Conservation (phyloP, 2,797 vertebrate species). For the Echeneis naucrates region DNA sequence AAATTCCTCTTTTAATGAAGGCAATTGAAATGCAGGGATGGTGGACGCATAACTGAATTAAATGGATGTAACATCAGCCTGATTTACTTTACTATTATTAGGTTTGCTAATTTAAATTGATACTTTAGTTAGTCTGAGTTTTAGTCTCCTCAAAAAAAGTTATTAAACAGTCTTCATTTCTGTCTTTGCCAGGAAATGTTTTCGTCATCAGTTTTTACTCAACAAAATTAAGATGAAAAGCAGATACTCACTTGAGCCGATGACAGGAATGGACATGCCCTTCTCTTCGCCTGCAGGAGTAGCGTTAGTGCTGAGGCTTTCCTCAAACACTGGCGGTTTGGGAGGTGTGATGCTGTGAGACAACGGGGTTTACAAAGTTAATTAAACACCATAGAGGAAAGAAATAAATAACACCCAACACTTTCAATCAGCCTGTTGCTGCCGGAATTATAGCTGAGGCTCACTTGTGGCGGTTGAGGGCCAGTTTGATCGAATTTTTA, state of each 20-base stretch:
- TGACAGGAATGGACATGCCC: slow-evolving; percentile 85
- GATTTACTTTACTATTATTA: too few species aligned
- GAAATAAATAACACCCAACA: not conserved
- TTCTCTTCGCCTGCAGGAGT: slow-evolving; percentile 69
- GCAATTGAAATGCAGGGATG: too few species aligned
- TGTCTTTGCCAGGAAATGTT: not conserved
- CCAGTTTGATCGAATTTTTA: slow-evolving; percentile 98
- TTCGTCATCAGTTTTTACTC: not conserved
- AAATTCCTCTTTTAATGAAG: too few species aligned
- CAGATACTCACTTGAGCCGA: slow-evolving; percentile 86
- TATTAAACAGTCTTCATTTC: not conserved
- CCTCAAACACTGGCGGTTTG: slow-evolving; percentile 76
- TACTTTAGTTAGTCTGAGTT: too few species aligned
- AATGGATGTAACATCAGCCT: too few species aligned
- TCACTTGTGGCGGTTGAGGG: slow-evolving; percentile 92
- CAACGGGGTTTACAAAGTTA: not conserved
- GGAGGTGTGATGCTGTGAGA: slow-evolving; percentile 77
- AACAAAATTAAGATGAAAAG: not conserved
- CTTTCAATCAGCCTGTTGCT: not conserved
- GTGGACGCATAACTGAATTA: too few species aligned
- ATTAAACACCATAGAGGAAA: not conserved
- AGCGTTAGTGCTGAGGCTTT: slow-evolving; percentile 49
- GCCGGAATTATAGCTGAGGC: slow-evolving; percentile 5
- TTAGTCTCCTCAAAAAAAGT: too few species aligned
- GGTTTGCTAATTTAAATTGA: too few species aligned